phyloP scores from a whole-genome alignment of 2,113 vertebrate species.

The Arizona elegans region DNA sequence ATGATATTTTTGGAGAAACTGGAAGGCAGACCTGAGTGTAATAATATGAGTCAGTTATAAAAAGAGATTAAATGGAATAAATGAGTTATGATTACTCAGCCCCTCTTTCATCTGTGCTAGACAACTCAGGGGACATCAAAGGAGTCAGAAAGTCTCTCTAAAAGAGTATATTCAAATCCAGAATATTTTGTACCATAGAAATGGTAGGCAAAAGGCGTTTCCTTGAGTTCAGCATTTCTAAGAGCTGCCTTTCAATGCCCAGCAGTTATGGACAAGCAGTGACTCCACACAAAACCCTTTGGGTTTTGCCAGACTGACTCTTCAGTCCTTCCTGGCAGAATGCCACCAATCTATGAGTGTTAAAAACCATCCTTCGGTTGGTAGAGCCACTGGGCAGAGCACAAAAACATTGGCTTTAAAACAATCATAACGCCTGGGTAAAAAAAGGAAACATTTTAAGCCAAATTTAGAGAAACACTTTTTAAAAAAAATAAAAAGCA shows the following conservation, averaged over 20 bases:
- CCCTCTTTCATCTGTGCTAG: not conserved
- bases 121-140: not conserved
- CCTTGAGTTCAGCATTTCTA: not conserved
- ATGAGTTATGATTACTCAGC: not conserved
- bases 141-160: not conserved
- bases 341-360: conserved; percentile 29
- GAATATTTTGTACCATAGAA: not conserved
- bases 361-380: conserved; percentile 42
- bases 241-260: not conserved
- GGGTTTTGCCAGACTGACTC: conserved; percentile 25
- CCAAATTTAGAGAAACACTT: conserved; percentile 39
- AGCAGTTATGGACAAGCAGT: not conserved
- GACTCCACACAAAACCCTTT: conserved; percentile 24
- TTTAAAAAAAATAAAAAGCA: conserved; percentile 12
- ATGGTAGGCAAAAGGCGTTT: not conserved
- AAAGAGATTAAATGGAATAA: not conserved
- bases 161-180: not conserved
- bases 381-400: conserved; percentile 12
- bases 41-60: not conserved
- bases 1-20: not conserved
- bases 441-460: conserved; percentile 37
- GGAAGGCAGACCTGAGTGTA: not conserved
- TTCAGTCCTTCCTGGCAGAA: conserved; percentile 49
- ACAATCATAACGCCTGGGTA: conserved; percentile 22
- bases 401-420: conserved; percentile 47